phyloP scores from a whole-genome alignment of 2,888 invertebrate species.

The Gortyna flavago region DNA sequence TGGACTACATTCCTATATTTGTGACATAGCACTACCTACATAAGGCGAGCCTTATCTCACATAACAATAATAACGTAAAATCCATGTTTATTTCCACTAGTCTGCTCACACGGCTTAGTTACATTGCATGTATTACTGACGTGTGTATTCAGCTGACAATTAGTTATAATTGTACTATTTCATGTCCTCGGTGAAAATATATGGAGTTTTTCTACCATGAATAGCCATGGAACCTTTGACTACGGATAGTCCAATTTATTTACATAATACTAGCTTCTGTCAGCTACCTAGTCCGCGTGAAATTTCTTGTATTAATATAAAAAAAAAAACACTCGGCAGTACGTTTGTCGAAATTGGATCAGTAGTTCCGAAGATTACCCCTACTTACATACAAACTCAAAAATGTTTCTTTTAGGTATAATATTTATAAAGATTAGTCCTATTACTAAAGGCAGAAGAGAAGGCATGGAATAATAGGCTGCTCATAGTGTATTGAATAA shows the following conservation, averaged over 20 bases:
- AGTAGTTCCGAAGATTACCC: not conserved
- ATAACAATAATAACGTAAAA: not conserved
- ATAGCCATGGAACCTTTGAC: constrained; percentile 8
- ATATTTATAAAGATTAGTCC: not conserved
- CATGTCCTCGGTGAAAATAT: constrained; percentile 26
- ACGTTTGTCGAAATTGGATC: not conserved
- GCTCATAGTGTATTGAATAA: not conserved
- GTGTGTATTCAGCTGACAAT: constrained; percentile 37
- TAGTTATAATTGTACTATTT: constrained; percentile 23
- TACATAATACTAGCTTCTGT: not conserved
- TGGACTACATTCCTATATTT: not conserved
- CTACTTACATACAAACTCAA: not conserved
- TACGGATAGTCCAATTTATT: not conserved
- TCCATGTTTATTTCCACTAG: not conserved
- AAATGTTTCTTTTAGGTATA: not conserved
- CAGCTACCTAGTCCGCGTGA: not conserved
- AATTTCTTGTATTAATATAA: not conserved
- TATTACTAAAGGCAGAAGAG: not conserved
- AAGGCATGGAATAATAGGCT: not conserved
- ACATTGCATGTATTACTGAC: constrained; percentile 3
- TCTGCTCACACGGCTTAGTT: constrained; percentile 14
- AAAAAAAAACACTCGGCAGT: not conserved
- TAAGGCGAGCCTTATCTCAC: not conserved
- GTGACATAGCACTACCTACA: not conserved
- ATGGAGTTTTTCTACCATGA: not conserved